Base-by-base conservation (phyloP, 2,888 invertebrate genomes). In the Venustoraphidia nigricollis region DNA sequence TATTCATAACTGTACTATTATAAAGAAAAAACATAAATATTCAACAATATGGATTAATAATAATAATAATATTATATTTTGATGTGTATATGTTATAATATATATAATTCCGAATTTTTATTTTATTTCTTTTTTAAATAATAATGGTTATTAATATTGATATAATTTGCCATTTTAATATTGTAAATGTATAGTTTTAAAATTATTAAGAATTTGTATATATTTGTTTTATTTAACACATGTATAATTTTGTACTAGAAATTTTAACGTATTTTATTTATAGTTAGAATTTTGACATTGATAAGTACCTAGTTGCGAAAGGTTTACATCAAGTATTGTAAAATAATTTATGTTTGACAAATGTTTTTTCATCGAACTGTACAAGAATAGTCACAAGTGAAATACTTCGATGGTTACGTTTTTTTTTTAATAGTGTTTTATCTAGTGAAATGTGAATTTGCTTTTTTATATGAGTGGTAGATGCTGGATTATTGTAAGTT, bases 71-170 rank as follows among this genome's bases (percentile, higher is more conserved):
- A 42, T 44, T 34, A 34, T 34, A 44, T 44, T 44, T 44, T 44
- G 44, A 44, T 44, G 44, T 44, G 44, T 44, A 44, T 44, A 44
- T 44, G 34, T 44, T 44, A 35, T 34, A 44, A 34, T 34, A 27
- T 27, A 27, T 27, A 27, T 27, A 17, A 35, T n/a, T 44, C 35
- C 35, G 41, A 41, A 41, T 41, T 41, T 41, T 11, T 41, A 11
- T 38, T 41, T 41, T 6, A 10, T 41, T 41, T 17, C 14, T 41
- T 14, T 41, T 41, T 41, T 41, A 41, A 11, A 17, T 41, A 13
- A 41, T n/a, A 17, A 41, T 41, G 27, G 9, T n/a, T 41, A 38
- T 17, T 41, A 41, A 10, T 41, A 41, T 27, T 41, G 41, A 41
- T 27, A 41, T 41, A 11, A 41, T 17, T 41, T 17, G 41, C 27